These are phyloP conservation scores for Drosophila vallismaia DNA, from an alignment of 2,888 invertebrate species.

Conservation along the genomic window DNA sequence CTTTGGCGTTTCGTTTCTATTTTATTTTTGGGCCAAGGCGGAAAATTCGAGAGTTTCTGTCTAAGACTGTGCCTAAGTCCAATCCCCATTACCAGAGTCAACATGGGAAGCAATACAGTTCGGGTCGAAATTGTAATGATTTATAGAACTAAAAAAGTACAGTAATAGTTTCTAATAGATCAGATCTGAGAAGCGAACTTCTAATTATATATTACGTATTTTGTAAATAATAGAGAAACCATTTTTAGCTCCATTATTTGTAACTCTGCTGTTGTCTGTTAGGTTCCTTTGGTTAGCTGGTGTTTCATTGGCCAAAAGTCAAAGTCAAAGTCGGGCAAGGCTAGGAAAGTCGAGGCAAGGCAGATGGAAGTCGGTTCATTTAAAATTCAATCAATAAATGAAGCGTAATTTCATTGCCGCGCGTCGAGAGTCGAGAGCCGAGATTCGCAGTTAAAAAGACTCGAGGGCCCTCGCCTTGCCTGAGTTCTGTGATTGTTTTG, in stretches of 20 bases:
- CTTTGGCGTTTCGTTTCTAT: constrained; percentile 5
- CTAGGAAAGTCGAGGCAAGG: neutral
- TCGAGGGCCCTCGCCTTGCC: constrained; percentile 35
- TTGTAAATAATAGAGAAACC: too few relatives aligned
- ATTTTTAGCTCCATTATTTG: neutral
- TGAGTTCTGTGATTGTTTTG: constrained; percentile 28
- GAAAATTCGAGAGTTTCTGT: constrained; percentile 23
- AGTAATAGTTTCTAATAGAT: neutral
- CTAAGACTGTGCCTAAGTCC: constrained; percentile 40
- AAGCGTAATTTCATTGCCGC: constrained; percentile 57
- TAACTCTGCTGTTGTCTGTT: neutral
- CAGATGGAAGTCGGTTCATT: constrained; percentile 51
- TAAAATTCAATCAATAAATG: constrained; percentile 75
- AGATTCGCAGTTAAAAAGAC: constrained; percentile 32
- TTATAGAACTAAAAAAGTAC: neutral
- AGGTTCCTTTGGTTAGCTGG: neutral
- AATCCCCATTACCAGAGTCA: constrained; percentile 71
- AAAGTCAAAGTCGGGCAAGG: constrained; percentile 8
- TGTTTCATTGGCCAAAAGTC: constrained; percentile 29
- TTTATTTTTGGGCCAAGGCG: constrained; percentile 14
- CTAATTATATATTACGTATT: too few relatives aligned
- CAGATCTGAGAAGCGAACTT: neutral
- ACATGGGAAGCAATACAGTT: constrained; percentile 39
- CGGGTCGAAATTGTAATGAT: neutral
- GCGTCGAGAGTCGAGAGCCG: constrained; percentile 28